Percentiles rank a stretch among this genome's conserved stretches.
These are phyloP conservation scores for Doryteuthis pealeii DNA, from an alignment of 1,140 invertebrate species.

Conservation along the genomic window DNA sequence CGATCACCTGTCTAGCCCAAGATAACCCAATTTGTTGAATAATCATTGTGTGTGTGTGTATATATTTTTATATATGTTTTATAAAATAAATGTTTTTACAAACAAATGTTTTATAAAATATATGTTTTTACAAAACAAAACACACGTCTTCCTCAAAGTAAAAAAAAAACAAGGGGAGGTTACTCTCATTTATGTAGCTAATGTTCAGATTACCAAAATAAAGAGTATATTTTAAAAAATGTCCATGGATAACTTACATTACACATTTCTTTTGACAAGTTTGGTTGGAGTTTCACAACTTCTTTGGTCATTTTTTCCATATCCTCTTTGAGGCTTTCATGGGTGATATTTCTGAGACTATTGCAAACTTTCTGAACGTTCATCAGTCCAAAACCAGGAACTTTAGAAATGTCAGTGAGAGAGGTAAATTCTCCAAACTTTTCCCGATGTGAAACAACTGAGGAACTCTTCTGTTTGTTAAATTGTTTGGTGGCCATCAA, in stretches of 20 bases:
- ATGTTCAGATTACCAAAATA: too few relatives aligned
- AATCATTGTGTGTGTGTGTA: too few relatives aligned
- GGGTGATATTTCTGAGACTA: slow-evolving; percentile 16
- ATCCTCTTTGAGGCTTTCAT: slow-evolving; percentile 19
- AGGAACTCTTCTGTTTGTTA: slow-evolving; percentile 21
- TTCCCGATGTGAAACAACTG: slow-evolving; percentile 23
- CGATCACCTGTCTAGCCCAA: too few relatives aligned
- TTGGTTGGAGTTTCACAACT: slow-evolving; percentile 20
- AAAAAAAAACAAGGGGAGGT: too few relatives aligned
- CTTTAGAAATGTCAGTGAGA: slow-evolving; percentile 22
- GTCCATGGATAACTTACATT: not conserved
- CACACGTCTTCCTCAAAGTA: too few relatives aligned
- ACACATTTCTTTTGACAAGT: slow-evolving; percentile 9
- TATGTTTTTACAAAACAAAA: too few relatives aligned
- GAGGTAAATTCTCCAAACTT: slow-evolving; percentile 21
- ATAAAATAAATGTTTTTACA: too few relatives aligned
- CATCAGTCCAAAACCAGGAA: slow-evolving; percentile 29
- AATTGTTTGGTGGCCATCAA: slow-evolving; percentile 20
- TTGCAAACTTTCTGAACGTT: slow-evolving; percentile 31
- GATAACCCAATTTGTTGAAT: too few relatives aligned
- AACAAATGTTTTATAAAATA: too few relatives aligned
- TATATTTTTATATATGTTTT: too few relatives aligned
- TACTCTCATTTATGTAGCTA: too few relatives aligned
- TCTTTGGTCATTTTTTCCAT: slow-evolving; percentile 12
- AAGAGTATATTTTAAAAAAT: too few relatives aligned